Conservation (phyloP, 2,888 invertebrate genomes). For the Anticlea derivata region DNA sequence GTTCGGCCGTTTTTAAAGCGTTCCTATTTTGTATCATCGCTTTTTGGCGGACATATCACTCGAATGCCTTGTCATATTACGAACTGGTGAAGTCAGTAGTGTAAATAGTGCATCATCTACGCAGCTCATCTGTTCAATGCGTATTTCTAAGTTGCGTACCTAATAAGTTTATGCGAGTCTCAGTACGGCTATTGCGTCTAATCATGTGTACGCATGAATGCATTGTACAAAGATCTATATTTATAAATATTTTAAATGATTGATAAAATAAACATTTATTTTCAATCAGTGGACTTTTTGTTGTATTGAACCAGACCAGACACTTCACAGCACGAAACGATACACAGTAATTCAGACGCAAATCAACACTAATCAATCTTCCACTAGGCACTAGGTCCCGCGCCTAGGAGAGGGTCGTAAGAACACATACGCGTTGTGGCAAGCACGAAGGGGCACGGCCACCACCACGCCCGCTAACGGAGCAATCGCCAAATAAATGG, state of each 20-base stretch:
- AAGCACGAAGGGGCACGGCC: conserved; percentile 60
- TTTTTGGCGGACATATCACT: conserved; percentile 47
- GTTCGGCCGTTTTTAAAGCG: conserved; percentile 52
- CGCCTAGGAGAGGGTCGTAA: conserved; percentile 40
- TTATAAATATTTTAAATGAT: conserved; percentile 81
- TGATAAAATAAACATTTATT: conserved; percentile 82
- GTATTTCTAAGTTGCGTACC: conserved; percentile 47
- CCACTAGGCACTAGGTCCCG: conserved; percentile 31
- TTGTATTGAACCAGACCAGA: conserved; percentile 14
- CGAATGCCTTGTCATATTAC: conserved; percentile 45
- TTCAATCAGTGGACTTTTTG: conserved; percentile 64
- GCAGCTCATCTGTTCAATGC: conserved; percentile 43
- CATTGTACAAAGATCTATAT: conserved; percentile 82
- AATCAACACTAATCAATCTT: not conserved
- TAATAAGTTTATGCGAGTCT: conserved; percentile 59
- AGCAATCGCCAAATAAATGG: conserved; percentile 45
- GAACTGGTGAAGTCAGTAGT: conserved; percentile 46
- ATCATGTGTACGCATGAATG: conserved; percentile 71
- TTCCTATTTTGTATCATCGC: conserved; percentile 37
- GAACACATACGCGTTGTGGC: conserved; percentile 52
- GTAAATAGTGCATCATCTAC: conserved; percentile 54
- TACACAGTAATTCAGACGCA: conserved; percentile 5
- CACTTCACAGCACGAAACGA: not conserved
- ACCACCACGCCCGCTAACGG: conserved; percentile 50
- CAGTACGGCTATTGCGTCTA: conserved; percentile 57